Percentiles rank a stretch among this genome's conserved stretches.
These are phyloP conservation scores for Gisinianus flammeolus DNA, from an alignment of 2,888 invertebrate genomes.

Conservation along the genomic window DNA sequence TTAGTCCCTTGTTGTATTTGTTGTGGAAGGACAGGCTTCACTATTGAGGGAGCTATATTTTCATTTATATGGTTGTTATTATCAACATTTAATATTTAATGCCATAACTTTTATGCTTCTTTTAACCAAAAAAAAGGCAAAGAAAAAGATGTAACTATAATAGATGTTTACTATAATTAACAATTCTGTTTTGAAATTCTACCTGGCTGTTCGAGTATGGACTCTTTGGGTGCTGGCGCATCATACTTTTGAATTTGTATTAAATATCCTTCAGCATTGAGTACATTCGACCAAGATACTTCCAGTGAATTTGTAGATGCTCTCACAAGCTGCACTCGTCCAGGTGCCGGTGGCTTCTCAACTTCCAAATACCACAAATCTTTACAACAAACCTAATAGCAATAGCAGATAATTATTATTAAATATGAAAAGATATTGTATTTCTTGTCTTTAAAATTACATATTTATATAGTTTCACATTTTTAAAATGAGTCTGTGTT, in stretches of 20 bases:
- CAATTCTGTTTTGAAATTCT: too few relatives aligned
- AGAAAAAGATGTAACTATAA: too few relatives aligned
- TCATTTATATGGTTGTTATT: too few relatives aligned
- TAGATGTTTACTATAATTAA: too few relatives aligned
- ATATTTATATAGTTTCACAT: neutral
- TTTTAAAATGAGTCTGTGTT: too few relatives aligned
- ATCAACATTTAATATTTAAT: too few relatives aligned
- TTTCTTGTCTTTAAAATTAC: neutral
- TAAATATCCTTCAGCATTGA: constrained; percentile 90
- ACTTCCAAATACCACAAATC: constrained; percentile 95
- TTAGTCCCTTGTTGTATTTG: too few relatives aligned
- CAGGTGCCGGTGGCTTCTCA: constrained; percentile 87
- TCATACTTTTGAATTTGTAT: constrained; percentile 81
- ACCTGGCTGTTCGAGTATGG: constrained; percentile 34
- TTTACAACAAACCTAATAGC: constrained; percentile 81
- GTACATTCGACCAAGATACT: constrained; percentile 89
- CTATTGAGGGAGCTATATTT: too few relatives aligned
- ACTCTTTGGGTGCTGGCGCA: constrained; percentile 64
- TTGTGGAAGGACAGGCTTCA: too few relatives aligned
- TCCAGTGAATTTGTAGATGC: constrained; percentile 94
- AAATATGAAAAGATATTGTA: neutral
- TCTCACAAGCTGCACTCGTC: constrained; percentile 89
- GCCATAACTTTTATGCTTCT: too few relatives aligned
- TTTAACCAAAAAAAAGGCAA: too few relatives aligned
- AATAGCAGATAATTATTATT: neutral